A percentile compares a stretch with the other conserved stretches of the same genome.
Evolutionary conservation across 2,797 vertebrate genomes (phyloP).

Genomic region (Lepilemur septentrionalis): DNA sequence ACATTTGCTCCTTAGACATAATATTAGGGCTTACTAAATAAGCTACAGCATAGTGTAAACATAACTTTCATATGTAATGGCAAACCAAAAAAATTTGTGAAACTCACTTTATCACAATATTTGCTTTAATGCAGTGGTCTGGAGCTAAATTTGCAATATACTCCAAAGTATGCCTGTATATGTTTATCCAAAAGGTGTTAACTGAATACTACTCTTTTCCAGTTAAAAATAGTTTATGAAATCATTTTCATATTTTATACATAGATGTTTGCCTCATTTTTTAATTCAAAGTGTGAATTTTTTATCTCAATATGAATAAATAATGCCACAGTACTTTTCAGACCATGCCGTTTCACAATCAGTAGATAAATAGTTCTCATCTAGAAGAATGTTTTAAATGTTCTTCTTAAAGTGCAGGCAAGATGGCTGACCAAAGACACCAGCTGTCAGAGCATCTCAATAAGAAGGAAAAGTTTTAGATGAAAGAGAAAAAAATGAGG

Average conservation of each 20-base stretch:
- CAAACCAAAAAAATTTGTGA: neutral
- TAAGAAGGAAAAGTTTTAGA: no score
- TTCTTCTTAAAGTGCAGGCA: neutral
- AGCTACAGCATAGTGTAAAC: neutral
- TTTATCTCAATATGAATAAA: neutral
- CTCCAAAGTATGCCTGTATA: neutral
- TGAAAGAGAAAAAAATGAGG: no score
- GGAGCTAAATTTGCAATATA: neutral
- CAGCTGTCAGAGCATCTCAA: no score
- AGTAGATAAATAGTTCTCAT: neutral
- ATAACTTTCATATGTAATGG: neutral
- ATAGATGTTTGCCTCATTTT: neutral
- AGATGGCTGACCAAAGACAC: no score
- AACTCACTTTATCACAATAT: neutral
- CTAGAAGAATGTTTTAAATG: neutral
- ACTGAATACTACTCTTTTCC: neutral
- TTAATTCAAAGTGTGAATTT: neutral
- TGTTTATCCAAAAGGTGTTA: neutral
- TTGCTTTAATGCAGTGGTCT: neutral
- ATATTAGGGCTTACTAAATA: neutral
- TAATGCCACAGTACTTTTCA: conserved; percentile 24
- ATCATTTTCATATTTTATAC: neutral
- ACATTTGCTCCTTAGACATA: neutral
- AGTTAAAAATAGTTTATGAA: neutral
- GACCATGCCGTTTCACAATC: neutral